Evolutionary conservation across 2,113 vertebrate species (phyloP).

Genomic region (Pangasianodon hypophthalmus): DNA sequence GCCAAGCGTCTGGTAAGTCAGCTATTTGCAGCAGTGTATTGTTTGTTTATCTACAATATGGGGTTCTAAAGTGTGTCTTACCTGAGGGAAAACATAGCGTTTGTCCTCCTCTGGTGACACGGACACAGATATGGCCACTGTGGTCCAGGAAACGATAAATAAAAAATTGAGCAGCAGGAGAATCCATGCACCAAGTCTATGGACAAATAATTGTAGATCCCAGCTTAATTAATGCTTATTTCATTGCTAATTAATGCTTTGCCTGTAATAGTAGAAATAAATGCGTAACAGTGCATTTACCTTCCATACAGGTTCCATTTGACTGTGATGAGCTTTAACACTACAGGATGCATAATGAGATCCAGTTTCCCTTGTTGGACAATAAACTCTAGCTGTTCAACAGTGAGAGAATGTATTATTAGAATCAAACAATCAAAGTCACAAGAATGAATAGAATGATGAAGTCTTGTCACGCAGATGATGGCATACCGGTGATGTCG

Average conservation of each 20-base stretch:
- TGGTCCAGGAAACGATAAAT: constrained; percentile 74
- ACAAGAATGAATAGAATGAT: not conserved
- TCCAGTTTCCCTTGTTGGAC: constrained; percentile 67
- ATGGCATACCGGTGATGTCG: constrained; percentile 61
- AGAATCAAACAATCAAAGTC: not conserved
- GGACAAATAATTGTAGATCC: not conserved
- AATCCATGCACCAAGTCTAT: constrained; percentile 71
- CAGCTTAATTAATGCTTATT: not conserved
- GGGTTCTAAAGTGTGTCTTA: constrained; percentile 27
- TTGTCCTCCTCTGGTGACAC: constrained; percentile 53
- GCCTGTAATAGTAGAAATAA: not conserved
- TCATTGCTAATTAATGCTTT: not conserved
- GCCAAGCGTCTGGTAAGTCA: not conserved
- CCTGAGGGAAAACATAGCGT: constrained; percentile 66
- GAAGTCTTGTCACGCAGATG: not conserved
- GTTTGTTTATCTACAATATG: not conserved
- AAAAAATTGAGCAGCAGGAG: constrained; percentile 70
- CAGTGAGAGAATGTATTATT: constrained; percentile 9
- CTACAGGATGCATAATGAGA: constrained; percentile 73
- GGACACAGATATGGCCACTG: constrained; percentile 68
- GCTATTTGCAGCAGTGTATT: not conserved
- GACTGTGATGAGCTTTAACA: constrained; percentile 71
- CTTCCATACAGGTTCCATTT: constrained; percentile 74
- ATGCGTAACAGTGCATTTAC: constrained; percentile 45
- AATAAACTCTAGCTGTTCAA: constrained; percentile 68